Conservation (phyloP, 2,797 vertebrate genomes). For the Parotocinclus haroldoi region DNA sequence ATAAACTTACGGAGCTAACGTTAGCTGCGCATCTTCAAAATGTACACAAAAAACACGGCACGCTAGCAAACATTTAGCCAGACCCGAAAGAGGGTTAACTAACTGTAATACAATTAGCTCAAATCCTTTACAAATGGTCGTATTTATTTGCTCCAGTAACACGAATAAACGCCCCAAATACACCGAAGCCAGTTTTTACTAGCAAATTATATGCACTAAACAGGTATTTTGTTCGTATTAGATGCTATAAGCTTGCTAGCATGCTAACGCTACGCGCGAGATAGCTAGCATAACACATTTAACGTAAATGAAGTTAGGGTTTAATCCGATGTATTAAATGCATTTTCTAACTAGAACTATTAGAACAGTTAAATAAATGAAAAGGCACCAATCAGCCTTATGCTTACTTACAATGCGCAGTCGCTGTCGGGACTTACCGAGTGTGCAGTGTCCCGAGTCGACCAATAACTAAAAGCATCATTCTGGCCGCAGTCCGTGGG, state of each 20-base stretch:
- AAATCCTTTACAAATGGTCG: neutral
- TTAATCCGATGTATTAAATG: too few relatives aligned
- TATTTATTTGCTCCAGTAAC: neutral
- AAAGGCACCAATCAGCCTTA: too few relatives aligned
- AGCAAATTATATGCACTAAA: too few relatives aligned
- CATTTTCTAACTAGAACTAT: neutral
- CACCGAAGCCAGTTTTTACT: too few relatives aligned
- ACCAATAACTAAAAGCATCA: conserved; percentile 54
- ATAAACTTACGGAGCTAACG: neutral
- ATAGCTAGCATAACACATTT: conserved; percentile 17
- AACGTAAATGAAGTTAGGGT: neutral
- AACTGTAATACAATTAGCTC: neutral
- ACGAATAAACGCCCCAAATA: neutral
- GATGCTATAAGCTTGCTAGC: neutral
- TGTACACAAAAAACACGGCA: conserved; percentile 6
- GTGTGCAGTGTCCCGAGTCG: conserved; percentile 31
- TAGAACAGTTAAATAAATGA: neutral
- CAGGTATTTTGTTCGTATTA: neutral
- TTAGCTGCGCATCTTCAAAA: neutral
- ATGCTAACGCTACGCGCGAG: conserved; percentile 16
- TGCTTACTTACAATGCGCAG: neutral
- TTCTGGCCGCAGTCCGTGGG: conserved; percentile 60
- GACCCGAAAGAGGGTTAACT: neutral
- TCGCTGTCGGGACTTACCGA: conserved; percentile 56
- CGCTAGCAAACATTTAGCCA: conserved; percentile 6